These are phyloP conservation scores for Mythimna lalbum DNA, from an alignment of 2,888 invertebrate species.

Conservation along the genomic window DNA sequence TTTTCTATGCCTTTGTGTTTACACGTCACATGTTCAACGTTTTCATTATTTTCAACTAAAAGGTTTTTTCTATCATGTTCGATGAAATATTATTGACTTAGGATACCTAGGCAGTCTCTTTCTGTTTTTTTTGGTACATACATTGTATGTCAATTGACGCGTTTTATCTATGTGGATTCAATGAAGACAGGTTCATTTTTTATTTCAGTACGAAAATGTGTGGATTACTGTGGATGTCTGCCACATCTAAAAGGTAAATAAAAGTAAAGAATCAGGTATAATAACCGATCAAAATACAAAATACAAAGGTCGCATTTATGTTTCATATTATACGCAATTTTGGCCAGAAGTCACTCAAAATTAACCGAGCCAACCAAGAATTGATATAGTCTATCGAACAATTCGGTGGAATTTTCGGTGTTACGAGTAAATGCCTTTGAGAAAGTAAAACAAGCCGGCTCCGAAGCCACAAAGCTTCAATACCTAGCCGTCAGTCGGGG, in stretches of 20 bases:
- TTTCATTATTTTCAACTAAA: slow-evolving; percentile 2
- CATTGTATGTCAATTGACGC: background rate
- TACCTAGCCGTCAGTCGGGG: slow-evolving; percentile 37
- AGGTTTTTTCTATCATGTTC: background rate
- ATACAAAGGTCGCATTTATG: background rate
- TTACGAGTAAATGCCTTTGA: slow-evolving; percentile 21
- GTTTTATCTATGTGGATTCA: background rate
- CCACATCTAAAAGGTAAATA: background rate
- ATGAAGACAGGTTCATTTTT: background rate
- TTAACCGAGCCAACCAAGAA: slow-evolving; percentile 7
- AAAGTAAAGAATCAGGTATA: background rate
- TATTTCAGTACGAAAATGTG: background rate
- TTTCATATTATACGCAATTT: background rate
- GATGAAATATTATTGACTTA: background rate
- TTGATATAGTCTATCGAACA: slow-evolving; percentile 18
- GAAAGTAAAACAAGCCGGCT: slow-evolving; percentile 50
- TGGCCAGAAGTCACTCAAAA: background rate
- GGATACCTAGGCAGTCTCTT: background rate
- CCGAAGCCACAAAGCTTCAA: slow-evolving; percentile 47
- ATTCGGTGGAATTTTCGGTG: slow-evolving; percentile 16
- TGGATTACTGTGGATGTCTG: no score
- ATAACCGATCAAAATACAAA: slow-evolving; percentile 1
- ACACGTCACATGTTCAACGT: slow-evolving; percentile 8
- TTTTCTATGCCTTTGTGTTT: slow-evolving; percentile 28
- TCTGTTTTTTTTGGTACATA: background rate